Base-by-base conservation (phyloP, 2,888 invertebrate species). In the Noctua janthe region DNA sequence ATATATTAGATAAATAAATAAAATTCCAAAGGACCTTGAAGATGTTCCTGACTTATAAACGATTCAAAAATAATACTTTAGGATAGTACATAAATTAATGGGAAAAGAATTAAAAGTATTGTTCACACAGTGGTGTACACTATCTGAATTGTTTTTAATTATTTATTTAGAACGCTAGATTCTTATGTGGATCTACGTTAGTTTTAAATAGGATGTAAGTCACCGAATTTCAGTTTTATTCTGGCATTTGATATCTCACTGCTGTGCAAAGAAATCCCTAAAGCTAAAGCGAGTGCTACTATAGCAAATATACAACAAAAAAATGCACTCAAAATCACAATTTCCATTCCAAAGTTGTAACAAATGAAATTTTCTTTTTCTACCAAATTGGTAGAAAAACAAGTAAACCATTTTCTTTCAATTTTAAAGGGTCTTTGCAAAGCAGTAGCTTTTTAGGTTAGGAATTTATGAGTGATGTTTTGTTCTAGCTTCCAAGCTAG, bases 121-220 rank as follows among this genome's bases (percentile, higher is more conserved):
- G 84, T 73, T 82, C 72, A 72, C 70, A 83, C 59, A 67, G 54
- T 81, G 62, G 70, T 76, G 70, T 73, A 70, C 17, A 78, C 72
- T 81, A 71, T 85, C 71, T 78, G 64, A 76, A 73, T 64, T 72
- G 54, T 62, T 85, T 87, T 76, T 74, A 87, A 74, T 80, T 87
- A 86, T 86, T 86, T 85, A 85, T 85, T 87, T 87, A 83, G 71
- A 87, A 75, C 71, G 76, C 73, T 80, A 83, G 85, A 77, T 85
- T 83, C 84, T 64, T 81, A 83, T 10, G 64, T 80, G 84, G 73
- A 71, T 86, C 80, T 84, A 69, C 70, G 76, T 76, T 86, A 76
- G 54, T 83, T 86, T 29, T 29, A 29, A 29, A 29, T 29, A 29
- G 29, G 29, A 29, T 73, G 0, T 86, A 84, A 86, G 87, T 76